Evolutionary conservation across 2,888 invertebrate species (phyloP).

Genomic region (Holacanthella duospinosa): DNA sequence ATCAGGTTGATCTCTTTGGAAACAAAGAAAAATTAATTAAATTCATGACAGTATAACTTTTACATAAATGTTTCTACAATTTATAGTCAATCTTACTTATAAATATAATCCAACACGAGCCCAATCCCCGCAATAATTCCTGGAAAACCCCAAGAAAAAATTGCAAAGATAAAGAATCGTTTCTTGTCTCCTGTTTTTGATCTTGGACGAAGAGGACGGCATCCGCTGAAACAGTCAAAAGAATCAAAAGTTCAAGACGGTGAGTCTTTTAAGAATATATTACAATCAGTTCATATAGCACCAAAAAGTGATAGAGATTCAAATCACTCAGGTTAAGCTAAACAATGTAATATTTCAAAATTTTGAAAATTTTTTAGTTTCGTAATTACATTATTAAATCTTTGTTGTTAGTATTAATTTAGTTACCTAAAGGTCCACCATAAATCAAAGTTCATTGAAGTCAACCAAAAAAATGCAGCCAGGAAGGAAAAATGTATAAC

Average conservation of each 20-base stretch:
- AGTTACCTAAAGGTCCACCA: slow-evolving; percentile 82
- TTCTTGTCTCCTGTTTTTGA: slow-evolving; percentile 35
- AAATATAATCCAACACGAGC: slow-evolving; percentile 28
- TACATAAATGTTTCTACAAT: background rate
- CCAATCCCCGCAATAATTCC: slow-evolving; percentile 33
- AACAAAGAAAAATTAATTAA: slow-evolving; percentile 30
- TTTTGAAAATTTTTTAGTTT: too few relatives aligned
- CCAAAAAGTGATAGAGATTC: background rate
- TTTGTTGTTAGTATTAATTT: background rate
- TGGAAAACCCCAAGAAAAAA: slow-evolving; percentile 34
- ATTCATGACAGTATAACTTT: background rate
- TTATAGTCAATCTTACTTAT: slow-evolving; percentile 16
- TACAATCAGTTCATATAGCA: background rate
- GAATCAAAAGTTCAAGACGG: background rate
- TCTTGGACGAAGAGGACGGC: slow-evolving; percentile 32
- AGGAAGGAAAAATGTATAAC: slow-evolving; percentile 78
- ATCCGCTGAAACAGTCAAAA: slow-evolving; percentile 22
- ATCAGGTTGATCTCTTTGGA: slow-evolving; percentile 54
- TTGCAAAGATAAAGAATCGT: slow-evolving; percentile 29
- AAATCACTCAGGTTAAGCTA: background rate
- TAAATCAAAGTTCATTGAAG: slow-evolving; percentile 89
- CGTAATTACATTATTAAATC: too few relatives aligned
- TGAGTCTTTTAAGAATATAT: background rate
- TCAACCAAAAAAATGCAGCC: slow-evolving; percentile 85
- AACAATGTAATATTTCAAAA: background rate